phyloP scores from a whole-genome alignment of 2,797 vertebrate genomes.

The Gadopsis marmoratus region DNA sequence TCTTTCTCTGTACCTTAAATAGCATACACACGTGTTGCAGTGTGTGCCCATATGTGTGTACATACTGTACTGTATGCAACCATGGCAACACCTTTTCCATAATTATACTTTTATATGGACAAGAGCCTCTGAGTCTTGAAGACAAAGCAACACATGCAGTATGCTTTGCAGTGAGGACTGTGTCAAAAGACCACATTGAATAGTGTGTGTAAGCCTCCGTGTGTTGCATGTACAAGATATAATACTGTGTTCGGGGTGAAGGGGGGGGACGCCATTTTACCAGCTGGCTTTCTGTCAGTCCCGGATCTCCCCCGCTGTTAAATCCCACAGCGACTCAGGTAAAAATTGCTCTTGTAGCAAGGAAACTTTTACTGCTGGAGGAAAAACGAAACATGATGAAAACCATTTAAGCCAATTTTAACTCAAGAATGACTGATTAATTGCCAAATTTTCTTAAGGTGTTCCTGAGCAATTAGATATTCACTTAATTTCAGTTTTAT shows the following conservation, averaged over 20 bases:
- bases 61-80: neutral
- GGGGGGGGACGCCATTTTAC: slow-evolving; percentile 26
- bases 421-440: neutral
- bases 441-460: no score
- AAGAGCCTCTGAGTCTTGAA: neutral
- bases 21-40: neutral
- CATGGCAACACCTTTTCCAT: neutral
- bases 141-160: neutral
- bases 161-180: neutral
- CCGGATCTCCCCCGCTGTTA: slow-evolving; percentile 40
- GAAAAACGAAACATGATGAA: neutral
- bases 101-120: neutral
- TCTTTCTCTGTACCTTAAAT: neutral
- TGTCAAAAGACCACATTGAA: neutral
- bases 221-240: neutral
- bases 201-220: neutral
- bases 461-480: neutral
- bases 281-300: slow-evolving; percentile 45
- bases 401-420: neutral
- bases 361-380: neutral
- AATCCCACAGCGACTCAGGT: slow-evolving; percentile 39
- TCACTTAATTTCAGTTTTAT: no score
- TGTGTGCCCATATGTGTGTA: slow-evolving; percentile 2
- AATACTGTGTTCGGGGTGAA: slow-evolving; percentile 15
- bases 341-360: neutral